Percentiles rank a stretch among this genome's conserved stretches.
phyloP scores from a whole-genome alignment of 2,888 invertebrate species.

The Iselma pallidipennis region DNA sequence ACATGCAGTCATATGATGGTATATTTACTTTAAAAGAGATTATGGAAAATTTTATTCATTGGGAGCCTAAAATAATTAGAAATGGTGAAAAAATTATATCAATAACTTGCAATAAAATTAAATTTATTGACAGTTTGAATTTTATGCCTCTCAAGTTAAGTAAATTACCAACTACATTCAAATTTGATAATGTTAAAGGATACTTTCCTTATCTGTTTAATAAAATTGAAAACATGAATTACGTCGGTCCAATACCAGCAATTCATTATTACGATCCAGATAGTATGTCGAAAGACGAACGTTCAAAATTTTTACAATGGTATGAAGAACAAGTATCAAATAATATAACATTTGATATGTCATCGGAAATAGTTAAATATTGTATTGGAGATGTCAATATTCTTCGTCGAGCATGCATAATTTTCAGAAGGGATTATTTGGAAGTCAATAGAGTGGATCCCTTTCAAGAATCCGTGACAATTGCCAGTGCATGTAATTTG shows the following conservation, averaged over 20 bases:
- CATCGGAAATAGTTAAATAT: conserved; percentile 17
- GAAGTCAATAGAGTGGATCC: conserved; percentile 20
- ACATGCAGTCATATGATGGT: conserved; percentile 14
- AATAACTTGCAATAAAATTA: conserved; percentile 8
- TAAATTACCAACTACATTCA: conserved; percentile 17
- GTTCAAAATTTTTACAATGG: conserved; percentile 31
- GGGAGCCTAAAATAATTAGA: conserved; percentile 9
- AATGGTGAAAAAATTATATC: conserved; percentile 18
- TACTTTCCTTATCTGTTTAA: conserved; percentile 23
- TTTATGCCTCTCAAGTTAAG: conserved; percentile 11
- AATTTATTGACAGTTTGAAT: conserved; percentile 23
- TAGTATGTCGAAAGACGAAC: conserved; percentile 22
- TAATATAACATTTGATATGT: conserved; percentile 12
- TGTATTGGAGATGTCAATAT: conserved; percentile 20
- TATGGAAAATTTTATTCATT: background rate
- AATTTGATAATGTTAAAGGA: conserved; percentile 8
- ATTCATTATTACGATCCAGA: conserved; percentile 29
- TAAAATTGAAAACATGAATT: conserved; percentile 33
- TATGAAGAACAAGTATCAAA: conserved; percentile 17
- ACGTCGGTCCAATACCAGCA: conserved; percentile 29
- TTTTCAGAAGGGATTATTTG: conserved; percentile 2
- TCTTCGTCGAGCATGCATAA: conserved; percentile 7
- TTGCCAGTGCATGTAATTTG: conserved; percentile 36
- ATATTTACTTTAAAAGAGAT: conserved; percentile 13
- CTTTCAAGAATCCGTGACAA: conserved; percentile 36